phyloP scores from a whole-genome alignment of 2,888 invertebrate genomes.

The Teinopalpus imperialis region DNA sequence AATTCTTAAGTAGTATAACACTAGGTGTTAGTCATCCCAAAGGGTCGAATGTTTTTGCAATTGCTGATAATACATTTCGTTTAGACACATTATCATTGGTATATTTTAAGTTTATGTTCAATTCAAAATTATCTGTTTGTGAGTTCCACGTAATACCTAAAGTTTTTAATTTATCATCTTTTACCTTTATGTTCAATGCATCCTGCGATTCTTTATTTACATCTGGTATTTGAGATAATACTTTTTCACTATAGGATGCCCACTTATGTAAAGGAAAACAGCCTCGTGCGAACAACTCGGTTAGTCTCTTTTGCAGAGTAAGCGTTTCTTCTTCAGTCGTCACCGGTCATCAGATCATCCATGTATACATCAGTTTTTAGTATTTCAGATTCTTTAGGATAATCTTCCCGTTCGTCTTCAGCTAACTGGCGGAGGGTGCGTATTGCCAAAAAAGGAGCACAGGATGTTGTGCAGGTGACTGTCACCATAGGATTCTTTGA shows the following conservation, averaged over 20 bases:
- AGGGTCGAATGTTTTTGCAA: conserved; percentile 25
- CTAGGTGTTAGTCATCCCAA: conserved; percentile 23
- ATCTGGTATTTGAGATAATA: conserved; percentile 3
- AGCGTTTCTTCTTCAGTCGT: conserved; percentile 8
- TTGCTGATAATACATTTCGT: conserved; percentile 16
- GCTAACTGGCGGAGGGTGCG: conserved; percentile 9
- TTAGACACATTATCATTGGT: conserved; percentile 1
- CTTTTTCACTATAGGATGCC: conserved; percentile 12
- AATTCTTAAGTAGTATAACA: conserved; percentile 17
- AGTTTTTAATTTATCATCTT: neutral
- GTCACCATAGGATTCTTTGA: conserved; percentile 28
- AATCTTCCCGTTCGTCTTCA: conserved; percentile 16
- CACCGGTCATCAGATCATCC: conserved; percentile 23
- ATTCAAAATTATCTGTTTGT: conserved; percentile 13
- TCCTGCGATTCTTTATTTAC: conserved; percentile 1
- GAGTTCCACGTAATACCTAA: conserved; percentile 6
- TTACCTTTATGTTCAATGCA: conserved; percentile 2
- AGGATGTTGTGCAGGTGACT: conserved; percentile 13
- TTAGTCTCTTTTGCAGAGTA: neutral
- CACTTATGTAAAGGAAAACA: conserved; percentile 10
- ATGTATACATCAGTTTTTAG: conserved; percentile 9
- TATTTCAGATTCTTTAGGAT: conserved; percentile 20
- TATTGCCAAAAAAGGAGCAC: conserved; percentile 22
- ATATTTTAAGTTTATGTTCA: conserved; percentile 1
- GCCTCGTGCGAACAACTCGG: conserved; percentile 4